A percentile compares a stretch with the other conserved stretches of the same genome.
Evolutionary conservation across 2,797 vertebrate species (phyloP).

Genomic region (Spinus olivaceus): DNA sequence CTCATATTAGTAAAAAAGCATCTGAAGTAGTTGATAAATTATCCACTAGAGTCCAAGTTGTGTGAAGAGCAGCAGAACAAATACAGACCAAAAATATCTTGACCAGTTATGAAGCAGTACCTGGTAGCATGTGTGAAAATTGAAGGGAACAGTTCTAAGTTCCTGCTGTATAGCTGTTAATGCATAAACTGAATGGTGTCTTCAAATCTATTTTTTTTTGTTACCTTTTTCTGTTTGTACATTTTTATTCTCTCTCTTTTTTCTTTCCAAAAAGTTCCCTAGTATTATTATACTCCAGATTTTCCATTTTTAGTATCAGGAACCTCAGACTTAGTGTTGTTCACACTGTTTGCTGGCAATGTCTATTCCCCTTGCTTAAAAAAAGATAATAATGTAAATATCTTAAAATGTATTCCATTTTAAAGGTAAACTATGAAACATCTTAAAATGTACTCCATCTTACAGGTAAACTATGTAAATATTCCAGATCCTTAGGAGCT

Average conservation of each 20-base stretch:
- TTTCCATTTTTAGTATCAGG: not conserved
- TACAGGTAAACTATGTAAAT: not conserved
- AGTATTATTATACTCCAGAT: not conserved
- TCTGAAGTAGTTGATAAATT: not conserved
- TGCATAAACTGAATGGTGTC: not conserved
- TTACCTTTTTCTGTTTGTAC: fast-evolving
- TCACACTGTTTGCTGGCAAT: not conserved
- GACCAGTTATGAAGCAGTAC: not conserved
- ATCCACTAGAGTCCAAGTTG: not conserved
- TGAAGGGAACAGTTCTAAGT: not conserved
- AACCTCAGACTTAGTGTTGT: not conserved
- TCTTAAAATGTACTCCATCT: not conserved
- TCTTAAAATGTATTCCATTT: not conserved
- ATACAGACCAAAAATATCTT: not conserved
- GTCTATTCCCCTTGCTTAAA: not conserved
- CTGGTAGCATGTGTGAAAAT: not conserved
- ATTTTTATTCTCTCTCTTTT: not conserved
- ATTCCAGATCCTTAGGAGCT: not conserved
- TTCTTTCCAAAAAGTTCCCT: not conserved
- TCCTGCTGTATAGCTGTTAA: not conserved
- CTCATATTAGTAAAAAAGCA: not conserved
- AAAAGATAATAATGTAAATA: not conserved
- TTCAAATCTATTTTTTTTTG: fast-evolving
- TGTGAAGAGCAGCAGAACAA: not conserved
- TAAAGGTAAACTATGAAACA: not conserved